These are phyloP conservation scores for Ylistrum balloti DNA, from an alignment of 1,140 invertebrate species.

Conservation along the genomic window DNA sequence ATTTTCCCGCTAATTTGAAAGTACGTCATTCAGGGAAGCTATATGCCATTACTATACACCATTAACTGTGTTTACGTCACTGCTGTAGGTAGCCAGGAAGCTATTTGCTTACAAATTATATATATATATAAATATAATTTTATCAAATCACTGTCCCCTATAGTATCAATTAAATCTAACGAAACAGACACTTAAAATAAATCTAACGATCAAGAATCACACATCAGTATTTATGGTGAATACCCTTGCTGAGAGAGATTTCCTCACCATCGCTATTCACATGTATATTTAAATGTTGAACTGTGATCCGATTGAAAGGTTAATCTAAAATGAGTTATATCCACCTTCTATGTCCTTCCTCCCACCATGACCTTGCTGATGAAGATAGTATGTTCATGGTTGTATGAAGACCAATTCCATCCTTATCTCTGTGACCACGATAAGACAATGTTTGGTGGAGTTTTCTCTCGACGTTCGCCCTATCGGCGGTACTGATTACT, in stretches of 20 bases:
- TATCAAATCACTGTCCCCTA: background rate
- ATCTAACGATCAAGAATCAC: background rate
- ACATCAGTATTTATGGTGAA: background rate
- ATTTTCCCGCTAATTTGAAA: no score
- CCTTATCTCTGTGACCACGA: background rate
- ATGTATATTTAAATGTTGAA: background rate
- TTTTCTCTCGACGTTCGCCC: background rate
- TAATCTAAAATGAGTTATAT: background rate
- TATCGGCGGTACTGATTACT: background rate
- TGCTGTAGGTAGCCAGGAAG: background rate
- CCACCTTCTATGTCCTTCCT: background rate
- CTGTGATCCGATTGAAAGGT: background rate
- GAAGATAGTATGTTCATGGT: background rate
- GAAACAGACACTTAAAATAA: background rate
- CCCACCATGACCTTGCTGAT: background rate
- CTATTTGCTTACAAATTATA: background rate
- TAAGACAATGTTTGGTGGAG: background rate
- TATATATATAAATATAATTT: background rate
- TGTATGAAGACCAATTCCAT: background rate
- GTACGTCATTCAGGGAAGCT: no score
- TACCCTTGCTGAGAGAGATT: background rate
- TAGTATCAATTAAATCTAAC: background rate
- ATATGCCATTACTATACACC: no score
- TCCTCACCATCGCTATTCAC: background rate
- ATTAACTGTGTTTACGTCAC: no score